Conservation (phyloP, 2,888 invertebrate genomes). For the Margaritifera margaritifera region DNA sequence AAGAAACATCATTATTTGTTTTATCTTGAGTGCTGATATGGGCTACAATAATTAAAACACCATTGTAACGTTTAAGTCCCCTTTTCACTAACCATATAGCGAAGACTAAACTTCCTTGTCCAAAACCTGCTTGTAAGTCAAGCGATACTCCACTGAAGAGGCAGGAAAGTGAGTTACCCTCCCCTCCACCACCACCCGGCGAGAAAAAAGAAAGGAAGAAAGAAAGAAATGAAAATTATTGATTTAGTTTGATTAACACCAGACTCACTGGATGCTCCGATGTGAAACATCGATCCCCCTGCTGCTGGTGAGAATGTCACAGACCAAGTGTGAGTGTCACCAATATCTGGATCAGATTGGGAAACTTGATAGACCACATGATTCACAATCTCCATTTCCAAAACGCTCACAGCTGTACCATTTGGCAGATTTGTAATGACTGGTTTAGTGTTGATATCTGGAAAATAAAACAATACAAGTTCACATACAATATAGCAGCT, state of each 20-base stretch:
- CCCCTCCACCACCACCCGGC: too few relatives aligned
- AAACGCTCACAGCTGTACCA: slow-evolving; percentile 13
- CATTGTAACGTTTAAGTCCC: too few relatives aligned
- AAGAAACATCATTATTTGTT: too few relatives aligned
- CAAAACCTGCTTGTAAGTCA: too few relatives aligned
- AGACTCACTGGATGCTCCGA: slow-evolving; percentile 10
- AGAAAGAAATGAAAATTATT: background rate
- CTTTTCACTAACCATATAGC: too few relatives aligned
- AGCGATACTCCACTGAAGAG: too few relatives aligned
- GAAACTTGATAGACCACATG: background rate
- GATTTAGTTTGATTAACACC: background rate
- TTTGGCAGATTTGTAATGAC: slow-evolving; percentile 32
- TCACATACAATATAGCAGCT: too few relatives aligned
- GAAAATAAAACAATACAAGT: background rate
- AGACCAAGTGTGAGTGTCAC: slow-evolving; percentile 34
- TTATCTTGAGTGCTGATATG: too few relatives aligned
- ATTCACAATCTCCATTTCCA: slow-evolving; percentile 28
- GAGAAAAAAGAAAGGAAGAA: too few relatives aligned
- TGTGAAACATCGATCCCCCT: slow-evolving; percentile 21
- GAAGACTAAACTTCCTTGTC: too few relatives aligned
- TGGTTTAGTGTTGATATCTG: slow-evolving; percentile 39
- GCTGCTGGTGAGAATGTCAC: slow-evolving; percentile 17
- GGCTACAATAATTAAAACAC: too few relatives aligned
- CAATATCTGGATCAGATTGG: slow-evolving; percentile 9
- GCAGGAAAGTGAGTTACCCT: too few relatives aligned